Evolutionary conservation across 2,888 invertebrate species (phyloP).

Genomic region (Omphaloscelis lunosa): DNA sequence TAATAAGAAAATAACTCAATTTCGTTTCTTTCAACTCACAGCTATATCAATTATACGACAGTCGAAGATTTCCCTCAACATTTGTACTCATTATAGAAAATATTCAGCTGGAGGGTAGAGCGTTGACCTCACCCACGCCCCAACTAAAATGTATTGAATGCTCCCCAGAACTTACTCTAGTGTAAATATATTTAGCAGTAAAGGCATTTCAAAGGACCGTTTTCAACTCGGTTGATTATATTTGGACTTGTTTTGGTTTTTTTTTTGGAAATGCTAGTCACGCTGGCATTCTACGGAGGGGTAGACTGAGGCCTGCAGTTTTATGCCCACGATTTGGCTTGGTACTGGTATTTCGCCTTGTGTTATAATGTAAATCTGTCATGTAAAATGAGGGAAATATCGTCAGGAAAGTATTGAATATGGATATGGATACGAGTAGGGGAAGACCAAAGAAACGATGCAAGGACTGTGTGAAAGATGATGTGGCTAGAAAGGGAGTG

Average conservation of each 20-base stretch:
- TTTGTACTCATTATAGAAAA: slow-evolving; percentile 49
- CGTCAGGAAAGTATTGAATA: too few relatives aligned
- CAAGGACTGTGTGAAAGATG: too few relatives aligned
- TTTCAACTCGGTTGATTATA: slow-evolving; percentile 25
- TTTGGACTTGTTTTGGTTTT: slow-evolving; percentile 23
- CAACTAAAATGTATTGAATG: slow-evolving; percentile 54
- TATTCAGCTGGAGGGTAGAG: slow-evolving; percentile 36
- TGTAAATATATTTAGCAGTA: slow-evolving; percentile 48
- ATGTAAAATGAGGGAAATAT: too few relatives aligned
- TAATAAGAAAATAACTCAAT: slow-evolving; percentile 19
- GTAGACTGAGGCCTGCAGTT: not conserved
- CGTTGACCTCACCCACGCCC: slow-evolving; percentile 48
- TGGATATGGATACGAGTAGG: too few relatives aligned
- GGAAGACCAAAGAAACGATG: too few relatives aligned
- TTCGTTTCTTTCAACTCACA: not conserved
- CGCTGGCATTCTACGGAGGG: not conserved
- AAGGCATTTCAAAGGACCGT: slow-evolving; percentile 13
- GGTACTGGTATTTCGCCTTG: not conserved
- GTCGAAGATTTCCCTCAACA: slow-evolving; percentile 15
- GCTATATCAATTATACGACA: slow-evolving; percentile 27
- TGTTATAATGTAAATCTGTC: not conserved
- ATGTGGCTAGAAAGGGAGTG: too few relatives aligned
- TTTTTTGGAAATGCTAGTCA: slow-evolving; percentile 2
- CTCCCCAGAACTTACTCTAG: slow-evolving; percentile 34
- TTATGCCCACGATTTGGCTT: not conserved